A percentile compares a stretch with the other conserved stretches of the same genome.
These are phyloP conservation scores for Ephialtes manifestator DNA, from an alignment of 2,888 invertebrate species.

Conservation along the genomic window DNA sequence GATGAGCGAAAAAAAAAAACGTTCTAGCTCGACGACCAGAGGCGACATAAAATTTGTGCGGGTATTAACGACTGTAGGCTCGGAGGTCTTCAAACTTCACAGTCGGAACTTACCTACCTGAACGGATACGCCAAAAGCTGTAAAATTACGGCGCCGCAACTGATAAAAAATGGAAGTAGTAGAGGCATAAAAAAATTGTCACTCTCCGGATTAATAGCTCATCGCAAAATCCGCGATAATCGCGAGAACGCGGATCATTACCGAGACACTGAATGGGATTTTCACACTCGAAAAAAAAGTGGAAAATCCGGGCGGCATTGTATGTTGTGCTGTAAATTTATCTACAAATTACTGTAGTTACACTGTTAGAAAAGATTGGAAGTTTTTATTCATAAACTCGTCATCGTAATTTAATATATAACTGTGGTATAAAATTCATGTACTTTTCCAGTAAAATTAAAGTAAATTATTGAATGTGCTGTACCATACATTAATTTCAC, in stretches of 20 bases:
- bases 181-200: slow-evolving; percentile 12
- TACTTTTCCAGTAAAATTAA: too few relatives aligned
- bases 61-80: slow-evolving; percentile 62
- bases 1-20: slow-evolving; percentile 38
- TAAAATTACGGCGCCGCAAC: slow-evolving; percentile 68
- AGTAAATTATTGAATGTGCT: too few relatives aligned
- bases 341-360: too few relatives aligned
- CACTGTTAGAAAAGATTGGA: too few relatives aligned
- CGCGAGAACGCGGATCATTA: slow-evolving; percentile 10
- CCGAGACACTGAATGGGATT: background rate
- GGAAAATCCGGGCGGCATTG: too few relatives aligned
- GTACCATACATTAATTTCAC: too few relatives aligned
- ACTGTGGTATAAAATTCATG: too few relatives aligned
- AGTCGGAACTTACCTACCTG: slow-evolving; percentile 24
- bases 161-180: slow-evolving; percentile 55
- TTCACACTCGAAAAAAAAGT: slow-evolving; percentile 12
- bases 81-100: slow-evolving; percentile 35
- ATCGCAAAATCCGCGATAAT: slow-evolving; percentile 53
- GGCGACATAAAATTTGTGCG: slow-evolving; percentile 66
- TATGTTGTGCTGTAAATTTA: too few relatives aligned
- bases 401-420: too few relatives aligned
- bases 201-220: slow-evolving; percentile 18
- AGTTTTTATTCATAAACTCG: too few relatives aligned
- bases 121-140: slow-evolving; percentile 56
- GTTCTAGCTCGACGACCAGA: slow-evolving; percentile 55